Base-by-base conservation (phyloP, 92 coral and sea anemone species). In the Paramuricea clavata region DNA sequence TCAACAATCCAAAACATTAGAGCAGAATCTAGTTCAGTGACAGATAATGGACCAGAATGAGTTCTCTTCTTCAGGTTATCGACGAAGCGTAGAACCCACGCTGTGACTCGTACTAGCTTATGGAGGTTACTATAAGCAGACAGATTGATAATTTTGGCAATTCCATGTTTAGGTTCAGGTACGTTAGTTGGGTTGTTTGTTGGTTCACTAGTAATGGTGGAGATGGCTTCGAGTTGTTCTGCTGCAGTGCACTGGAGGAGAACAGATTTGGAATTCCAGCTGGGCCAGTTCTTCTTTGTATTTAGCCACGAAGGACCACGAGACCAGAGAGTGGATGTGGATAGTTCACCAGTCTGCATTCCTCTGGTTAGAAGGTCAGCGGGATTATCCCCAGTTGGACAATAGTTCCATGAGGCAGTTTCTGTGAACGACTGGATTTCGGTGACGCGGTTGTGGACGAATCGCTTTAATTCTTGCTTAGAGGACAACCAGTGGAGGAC, bases 51-150 rank as follows among this genome's bases (percentile, higher is more conserved):
- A 32, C 49, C 26, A n/a, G 3, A 6, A 12, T 15, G 12, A 13
- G 26, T 9, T 13, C 12, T 57, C 22, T 57, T 25, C 13, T 25
- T 35, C 8, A 71, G 12, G 25, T 12, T 32, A 12, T 35, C 34
- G 10, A 36, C 15, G 10, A 71, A 71, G 1, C 77, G 77, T 35
- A 71, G 5, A 5, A 75, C 81, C 81, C 81, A 75, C 25, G 81
- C 81, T 43, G 81, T 44, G 0, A 75, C 81, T 5, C 81, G 15
- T 2, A 75, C 15, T 27, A 75, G 34, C 12, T 35, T 43, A 44
- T 12, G 77, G 17, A 75, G 61, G 2, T 8, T 11, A 49, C 62
- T 75, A 35, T 2, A 75, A 27, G 17, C 17, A 2, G 33, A 9
- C 39, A 49, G 30, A 2, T 75, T 13, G 62, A 75, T 75, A 0